Percentiles rank a stretch among this genome's conserved stretches.
phyloP scores from a whole-genome alignment of 2,888 invertebrate species.

The Cabera pusaria region DNA sequence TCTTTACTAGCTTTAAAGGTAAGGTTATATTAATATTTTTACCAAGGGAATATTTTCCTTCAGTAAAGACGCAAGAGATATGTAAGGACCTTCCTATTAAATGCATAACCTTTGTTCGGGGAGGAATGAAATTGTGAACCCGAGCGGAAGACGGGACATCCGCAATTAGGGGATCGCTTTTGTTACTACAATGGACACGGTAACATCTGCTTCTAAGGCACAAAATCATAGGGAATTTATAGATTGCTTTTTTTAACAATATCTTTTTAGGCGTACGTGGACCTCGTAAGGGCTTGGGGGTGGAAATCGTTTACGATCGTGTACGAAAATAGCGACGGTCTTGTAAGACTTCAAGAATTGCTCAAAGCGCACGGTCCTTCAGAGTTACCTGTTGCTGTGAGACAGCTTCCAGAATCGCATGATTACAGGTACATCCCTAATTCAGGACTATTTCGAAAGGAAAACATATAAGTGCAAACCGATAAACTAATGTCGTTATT shows the following conservation, averaged over 20 bases:
- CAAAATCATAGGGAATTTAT: conserved; percentile 1
- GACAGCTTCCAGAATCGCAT: conserved; percentile 91
- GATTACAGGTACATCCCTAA: conserved; percentile 88
- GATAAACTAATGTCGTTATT: conserved; percentile 14
- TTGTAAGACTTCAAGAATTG: conserved; percentile 93
- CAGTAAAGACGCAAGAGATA: conserved; percentile 17
- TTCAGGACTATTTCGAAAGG: too few relatives aligned
- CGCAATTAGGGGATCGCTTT: conserved; percentile 34
- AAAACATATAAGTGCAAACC: too few relatives aligned
- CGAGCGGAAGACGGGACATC: conserved; percentile 39
- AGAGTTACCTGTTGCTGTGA: conserved; percentile 91
- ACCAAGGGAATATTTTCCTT: conserved; percentile 26
- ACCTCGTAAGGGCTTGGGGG: conserved; percentile 94
- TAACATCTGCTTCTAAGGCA: conserved; percentile 12
- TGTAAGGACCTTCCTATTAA: conserved; percentile 29
- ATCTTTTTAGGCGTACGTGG: conserved; percentile 91
- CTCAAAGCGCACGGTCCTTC: conserved; percentile 94
- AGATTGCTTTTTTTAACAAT: conserved; percentile 2
- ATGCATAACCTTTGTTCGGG: conserved; percentile 34
- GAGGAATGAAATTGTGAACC: conserved; percentile 39
- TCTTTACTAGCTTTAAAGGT: conserved; percentile 3
- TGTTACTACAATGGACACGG: conserved; percentile 15
- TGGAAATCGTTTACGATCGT: conserved; percentile 99
- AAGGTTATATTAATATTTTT: conserved; percentile 24
- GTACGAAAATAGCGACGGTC: conserved; percentile 97